Evolutionary conservation across 2,797 vertebrate species (phyloP).

Genomic region (Micrastur ruficollis): DNA sequence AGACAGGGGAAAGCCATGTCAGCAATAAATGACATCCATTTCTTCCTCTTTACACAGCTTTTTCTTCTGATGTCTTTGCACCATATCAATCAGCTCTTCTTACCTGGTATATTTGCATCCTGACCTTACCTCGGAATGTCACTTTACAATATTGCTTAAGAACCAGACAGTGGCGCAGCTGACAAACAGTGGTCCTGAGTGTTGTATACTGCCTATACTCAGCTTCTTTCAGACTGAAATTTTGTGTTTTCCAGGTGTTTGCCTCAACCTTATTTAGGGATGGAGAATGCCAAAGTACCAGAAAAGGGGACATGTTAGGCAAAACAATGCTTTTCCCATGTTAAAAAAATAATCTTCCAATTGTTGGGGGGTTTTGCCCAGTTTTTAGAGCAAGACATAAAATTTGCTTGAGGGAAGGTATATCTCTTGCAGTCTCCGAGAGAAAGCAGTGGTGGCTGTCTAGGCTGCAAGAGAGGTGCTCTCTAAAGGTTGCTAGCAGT

Average conservation of each 20-base stretch:
- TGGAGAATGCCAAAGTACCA: neutral
- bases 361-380: rapidly evolving
- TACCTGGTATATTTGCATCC: neutral
- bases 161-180: neutral
- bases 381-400: neutral
- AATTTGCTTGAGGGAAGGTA: neutral
- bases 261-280: neutral
- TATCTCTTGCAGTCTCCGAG: neutral
- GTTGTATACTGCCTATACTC: neutral
- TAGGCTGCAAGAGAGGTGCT: neutral
- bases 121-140: neutral
- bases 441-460: neutral
- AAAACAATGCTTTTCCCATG: neutral
- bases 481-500: neutral
- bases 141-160: neutral
- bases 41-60: neutral
- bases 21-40: neutral
- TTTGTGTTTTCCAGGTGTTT: neutral
- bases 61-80: neutral
- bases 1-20: neutral
- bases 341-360: neutral
- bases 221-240: neutral
- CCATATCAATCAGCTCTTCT: neutral
- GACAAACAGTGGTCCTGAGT: neutral
- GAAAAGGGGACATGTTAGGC: neutral